These are phyloP conservation scores for Yponomeuta plumbellus DNA, from an alignment of 2,888 invertebrate species.

Conservation along the genomic window DNA sequence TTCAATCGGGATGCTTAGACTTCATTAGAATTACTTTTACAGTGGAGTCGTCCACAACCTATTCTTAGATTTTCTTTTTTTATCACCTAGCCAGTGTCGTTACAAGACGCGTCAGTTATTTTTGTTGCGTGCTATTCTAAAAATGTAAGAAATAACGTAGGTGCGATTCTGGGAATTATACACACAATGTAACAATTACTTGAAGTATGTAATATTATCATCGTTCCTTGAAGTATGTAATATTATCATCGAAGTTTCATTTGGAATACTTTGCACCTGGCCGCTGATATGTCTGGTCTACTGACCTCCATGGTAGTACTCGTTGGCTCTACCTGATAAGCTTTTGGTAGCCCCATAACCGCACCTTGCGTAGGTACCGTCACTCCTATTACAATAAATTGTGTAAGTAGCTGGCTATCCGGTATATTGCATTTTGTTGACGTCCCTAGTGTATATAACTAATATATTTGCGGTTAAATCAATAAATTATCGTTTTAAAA, in stretches of 20 bases:
- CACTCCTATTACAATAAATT: not conserved
- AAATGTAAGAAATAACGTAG: not conserved
- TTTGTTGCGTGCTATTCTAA: not conserved
- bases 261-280: too few species aligned
- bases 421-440: slow-evolving; percentile 67
- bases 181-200: too few species aligned
- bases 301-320: too few species aligned
- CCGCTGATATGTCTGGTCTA: too few species aligned
- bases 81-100: slow-evolving; percentile 32
- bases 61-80: slow-evolving; percentile 30
- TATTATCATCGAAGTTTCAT: too few species aligned
- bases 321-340: too few species aligned
- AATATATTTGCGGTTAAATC: slow-evolving; percentile 74
- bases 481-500: slow-evolving; percentile 74
- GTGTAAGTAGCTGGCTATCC: slow-evolving; percentile 41
- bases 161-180: too few species aligned
- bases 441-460: slow-evolving; percentile 72
- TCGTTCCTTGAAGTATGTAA: too few species aligned
- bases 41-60: slow-evolving; percentile 28
- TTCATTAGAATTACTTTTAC: slow-evolving; percentile 29
- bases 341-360: too few species aligned
- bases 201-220: too few species aligned
- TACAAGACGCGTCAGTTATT: slow-evolving; percentile 23
- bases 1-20: slow-evolving; percentile 41
- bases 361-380: not conserved